Percentiles rank a stretch among this genome's conserved stretches.
phyloP scores from a whole-genome alignment of 2,888 invertebrate genomes.

The Chaetogeoica ovagalla region DNA sequence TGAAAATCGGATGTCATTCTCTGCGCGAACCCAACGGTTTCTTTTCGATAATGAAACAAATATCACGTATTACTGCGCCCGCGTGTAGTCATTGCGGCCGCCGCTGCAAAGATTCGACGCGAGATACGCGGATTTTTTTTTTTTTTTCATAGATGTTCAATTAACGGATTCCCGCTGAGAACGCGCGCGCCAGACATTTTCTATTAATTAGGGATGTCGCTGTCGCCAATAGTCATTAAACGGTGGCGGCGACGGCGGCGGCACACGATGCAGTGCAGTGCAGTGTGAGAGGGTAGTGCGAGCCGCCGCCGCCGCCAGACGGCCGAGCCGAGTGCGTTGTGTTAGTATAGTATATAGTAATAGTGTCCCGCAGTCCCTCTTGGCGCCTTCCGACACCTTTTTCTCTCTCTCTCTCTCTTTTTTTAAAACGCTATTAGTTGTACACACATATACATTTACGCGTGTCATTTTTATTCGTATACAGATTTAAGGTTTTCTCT shows the following conservation, averaged over 20 bases:
- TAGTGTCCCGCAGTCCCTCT: neutral
- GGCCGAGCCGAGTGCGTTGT: neutral
- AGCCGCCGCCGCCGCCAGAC: conserved; percentile 1
- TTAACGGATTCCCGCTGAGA: conserved; percentile 50
- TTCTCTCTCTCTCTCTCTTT: neutral
- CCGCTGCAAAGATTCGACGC: neutral
- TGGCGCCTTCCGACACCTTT: conserved; percentile 43
- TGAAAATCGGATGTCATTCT: conserved; percentile 43
- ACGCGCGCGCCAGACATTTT: conserved; percentile 34
- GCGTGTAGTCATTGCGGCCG: no score
- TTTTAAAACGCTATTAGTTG: neutral
- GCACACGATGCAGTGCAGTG: no score
- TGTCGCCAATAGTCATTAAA: conserved; percentile 52
- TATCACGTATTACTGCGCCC: no score
- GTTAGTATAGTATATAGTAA: no score
- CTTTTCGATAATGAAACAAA: no score
- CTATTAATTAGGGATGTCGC: conserved; percentile 49
- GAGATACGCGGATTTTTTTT: conserved; percentile 38
- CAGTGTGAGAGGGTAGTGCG: no score
- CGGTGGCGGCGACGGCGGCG: conserved; percentile 36
- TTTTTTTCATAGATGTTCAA: conserved; percentile 40
- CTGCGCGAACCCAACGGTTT: neutral
- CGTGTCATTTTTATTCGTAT: no score
- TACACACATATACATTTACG: neutral
- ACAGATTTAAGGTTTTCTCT: no score